phyloP scores from a whole-genome alignment of 2,113 vertebrate species.

The Scomber colias region DNA sequence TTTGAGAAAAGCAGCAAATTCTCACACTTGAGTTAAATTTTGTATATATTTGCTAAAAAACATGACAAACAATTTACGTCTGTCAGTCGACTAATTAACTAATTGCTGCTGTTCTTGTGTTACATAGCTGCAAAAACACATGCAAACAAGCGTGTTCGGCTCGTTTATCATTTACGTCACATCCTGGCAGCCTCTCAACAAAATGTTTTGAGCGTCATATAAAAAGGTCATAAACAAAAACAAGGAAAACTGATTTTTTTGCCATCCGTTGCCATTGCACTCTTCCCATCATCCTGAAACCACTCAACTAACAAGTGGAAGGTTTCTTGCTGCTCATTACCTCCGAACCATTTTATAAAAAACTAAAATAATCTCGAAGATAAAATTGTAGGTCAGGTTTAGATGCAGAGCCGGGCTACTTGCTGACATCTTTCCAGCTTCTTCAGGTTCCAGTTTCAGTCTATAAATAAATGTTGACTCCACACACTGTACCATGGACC shows the following conservation, averaged over 20 bases:
- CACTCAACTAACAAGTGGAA: constrained; percentile 7
- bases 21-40: background rate
- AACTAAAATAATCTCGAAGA: constrained; percentile 2
- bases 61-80: too few relatives aligned
- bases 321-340: background rate
- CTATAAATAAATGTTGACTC: constrained; percentile 81
- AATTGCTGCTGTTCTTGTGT: background rate
- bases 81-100: too few relatives aligned
- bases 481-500: constrained; percentile 36
- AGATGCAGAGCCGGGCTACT: constrained; percentile 52
- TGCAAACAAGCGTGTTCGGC: background rate
- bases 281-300: background rate
- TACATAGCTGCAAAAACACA: background rate
- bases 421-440: constrained; percentile 72
- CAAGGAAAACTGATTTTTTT: background rate
- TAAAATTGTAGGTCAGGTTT: constrained; percentile 52
- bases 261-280: background rate
- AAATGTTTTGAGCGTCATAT: background rate
- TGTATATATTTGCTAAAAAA: too few relatives aligned
- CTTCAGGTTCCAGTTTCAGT: constrained; percentile 80
- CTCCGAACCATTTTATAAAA: constrained; percentile 1
- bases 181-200: background rate
- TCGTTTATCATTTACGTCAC: constrained; percentile 9
- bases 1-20: background rate
- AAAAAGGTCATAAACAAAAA: constrained; percentile 33